Evolutionary conservation across 2,888 invertebrate genomes (phyloP).

Genomic region (Diogma glabrata): DNA sequence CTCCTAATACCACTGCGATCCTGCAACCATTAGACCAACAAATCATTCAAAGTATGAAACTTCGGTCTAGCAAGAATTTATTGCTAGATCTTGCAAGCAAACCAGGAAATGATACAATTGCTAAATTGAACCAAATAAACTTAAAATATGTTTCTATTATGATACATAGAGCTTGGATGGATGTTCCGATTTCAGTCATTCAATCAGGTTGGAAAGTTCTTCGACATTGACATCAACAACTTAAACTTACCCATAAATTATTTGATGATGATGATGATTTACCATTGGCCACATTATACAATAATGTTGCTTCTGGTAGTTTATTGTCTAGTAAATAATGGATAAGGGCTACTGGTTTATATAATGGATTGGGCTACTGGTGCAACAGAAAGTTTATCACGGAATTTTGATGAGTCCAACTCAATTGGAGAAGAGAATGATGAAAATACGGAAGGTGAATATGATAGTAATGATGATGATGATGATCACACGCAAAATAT

Average conservation of each 20-base stretch:
- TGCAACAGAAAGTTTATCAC: slow-evolving; percentile 2
- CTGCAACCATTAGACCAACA: slow-evolving; percentile 3
- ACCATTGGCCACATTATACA: background rate
- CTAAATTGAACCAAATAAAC: background rate
- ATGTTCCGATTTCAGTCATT: slow-evolving; percentile 1
- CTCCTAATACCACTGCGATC: background rate
- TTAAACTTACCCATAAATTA: background rate
- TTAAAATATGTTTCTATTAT: slow-evolving; percentile 1
- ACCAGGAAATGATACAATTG: background rate
- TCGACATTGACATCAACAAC: background rate
- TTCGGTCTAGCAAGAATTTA: background rate
- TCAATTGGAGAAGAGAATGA: background rate
- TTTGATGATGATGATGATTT: background rate
- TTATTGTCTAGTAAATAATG: too few relatives aligned
- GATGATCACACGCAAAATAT: background rate
- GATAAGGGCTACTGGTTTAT: too few relatives aligned
- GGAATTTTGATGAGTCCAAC: background rate
- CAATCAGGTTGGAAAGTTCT: too few relatives aligned
- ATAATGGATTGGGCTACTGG: background rate
- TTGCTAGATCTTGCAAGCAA: slow-evolving; percentile 3
- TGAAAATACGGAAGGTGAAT: background rate
- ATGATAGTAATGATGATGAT: background rate
- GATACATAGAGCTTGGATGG: background rate
- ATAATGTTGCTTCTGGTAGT: too few relatives aligned
- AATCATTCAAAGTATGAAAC: background rate